phyloP scores from a whole-genome alignment of 2,888 invertebrate genomes.

The Blastobasis lacticolella region DNA sequence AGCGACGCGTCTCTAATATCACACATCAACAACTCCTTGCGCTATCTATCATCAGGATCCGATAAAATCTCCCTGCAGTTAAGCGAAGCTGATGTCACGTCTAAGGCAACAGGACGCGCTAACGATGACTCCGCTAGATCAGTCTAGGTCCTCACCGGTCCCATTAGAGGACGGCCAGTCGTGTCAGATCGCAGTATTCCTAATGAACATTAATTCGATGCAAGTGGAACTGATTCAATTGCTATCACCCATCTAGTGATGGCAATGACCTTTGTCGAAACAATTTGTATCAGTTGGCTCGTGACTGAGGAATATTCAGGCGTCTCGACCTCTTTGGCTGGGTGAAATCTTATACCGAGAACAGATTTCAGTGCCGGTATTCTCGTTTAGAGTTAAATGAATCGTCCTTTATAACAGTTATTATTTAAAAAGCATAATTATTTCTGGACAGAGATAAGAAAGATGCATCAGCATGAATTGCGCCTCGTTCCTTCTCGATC shows the following conservation, averaged over 20 bases:
- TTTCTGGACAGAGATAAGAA: too few relatives aligned
- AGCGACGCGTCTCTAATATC: too few relatives aligned
- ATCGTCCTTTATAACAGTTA: too few relatives aligned
- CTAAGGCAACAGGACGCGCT: conserved; percentile 34
- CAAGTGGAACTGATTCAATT: conserved; percentile 73
- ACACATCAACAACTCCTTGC: too few relatives aligned
- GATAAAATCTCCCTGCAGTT: conserved; percentile 24
- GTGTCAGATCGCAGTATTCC: conserved; percentile 43
- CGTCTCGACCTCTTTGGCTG: conserved; percentile 18
- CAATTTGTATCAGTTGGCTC: conserved; percentile 35
- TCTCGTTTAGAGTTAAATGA: too few relatives aligned
- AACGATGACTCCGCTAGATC: conserved; percentile 33
- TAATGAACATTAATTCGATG: conserved; percentile 68
- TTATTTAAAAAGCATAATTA: too few relatives aligned
- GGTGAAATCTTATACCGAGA: conserved; percentile 4
- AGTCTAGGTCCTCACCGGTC: conserved; percentile 24
- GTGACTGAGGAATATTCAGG: conserved; percentile 23
- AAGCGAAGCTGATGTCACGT: conserved; percentile 45
- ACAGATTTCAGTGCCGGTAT: neutral
- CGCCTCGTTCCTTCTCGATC: too few relatives aligned
- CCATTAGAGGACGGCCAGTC: conserved; percentile 30
- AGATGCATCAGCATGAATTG: too few relatives aligned
- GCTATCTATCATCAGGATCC: conserved; percentile 12
- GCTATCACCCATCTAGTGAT: conserved; percentile 58
- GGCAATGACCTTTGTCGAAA: conserved; percentile 66